phyloP scores from a whole-genome alignment of 2,888 invertebrate species.

The Pyrochroa serraticornis region DNA sequence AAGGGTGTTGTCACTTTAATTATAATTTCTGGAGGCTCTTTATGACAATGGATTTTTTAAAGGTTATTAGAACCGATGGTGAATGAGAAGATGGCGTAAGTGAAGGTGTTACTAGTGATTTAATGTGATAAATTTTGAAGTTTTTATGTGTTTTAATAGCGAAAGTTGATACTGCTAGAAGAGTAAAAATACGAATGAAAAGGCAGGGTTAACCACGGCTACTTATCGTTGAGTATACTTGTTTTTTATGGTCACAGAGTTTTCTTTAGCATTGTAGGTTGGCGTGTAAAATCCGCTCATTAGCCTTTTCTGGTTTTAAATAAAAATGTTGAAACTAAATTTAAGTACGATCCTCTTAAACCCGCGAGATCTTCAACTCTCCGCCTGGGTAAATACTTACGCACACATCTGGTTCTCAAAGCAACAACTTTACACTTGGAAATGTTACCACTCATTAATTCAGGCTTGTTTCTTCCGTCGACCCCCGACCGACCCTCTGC shows the following conservation, averaged over 20 bases:
- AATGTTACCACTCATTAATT: constrained; percentile 53
- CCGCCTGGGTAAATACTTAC: constrained; percentile 47
- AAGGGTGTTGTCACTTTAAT: neutral
- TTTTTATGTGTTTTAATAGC: constrained; percentile 16
- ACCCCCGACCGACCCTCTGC: constrained; percentile 24
- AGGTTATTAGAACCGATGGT: neutral
- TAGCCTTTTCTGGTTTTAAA: constrained; percentile 34
- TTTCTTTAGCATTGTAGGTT: constrained; percentile 16
- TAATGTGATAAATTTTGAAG: constrained; percentile 10
- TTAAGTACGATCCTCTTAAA: constrained; percentile 46
- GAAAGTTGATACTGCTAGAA: constrained; percentile 10
- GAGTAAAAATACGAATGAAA: constrained; percentile 19
- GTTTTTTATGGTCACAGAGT: constrained; percentile 10
- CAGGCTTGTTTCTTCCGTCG: constrained; percentile 43
- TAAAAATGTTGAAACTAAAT: constrained; percentile 38
- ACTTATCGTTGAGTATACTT: constrained; percentile 7
- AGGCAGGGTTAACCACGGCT: constrained; percentile 7
- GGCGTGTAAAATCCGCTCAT: constrained; percentile 33
- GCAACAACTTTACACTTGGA: constrained; percentile 51
- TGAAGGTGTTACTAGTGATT: constrained; percentile 2
- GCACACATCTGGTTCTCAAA: constrained; percentile 49
- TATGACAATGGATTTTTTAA: neutral
- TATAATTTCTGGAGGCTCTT: constrained; percentile 5
- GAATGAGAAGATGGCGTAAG: neutral
- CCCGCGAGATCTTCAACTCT: constrained; percentile 44